Base-by-base conservation (phyloP, 2,113 vertebrate species). In the Desmodus rotundus region DNA sequence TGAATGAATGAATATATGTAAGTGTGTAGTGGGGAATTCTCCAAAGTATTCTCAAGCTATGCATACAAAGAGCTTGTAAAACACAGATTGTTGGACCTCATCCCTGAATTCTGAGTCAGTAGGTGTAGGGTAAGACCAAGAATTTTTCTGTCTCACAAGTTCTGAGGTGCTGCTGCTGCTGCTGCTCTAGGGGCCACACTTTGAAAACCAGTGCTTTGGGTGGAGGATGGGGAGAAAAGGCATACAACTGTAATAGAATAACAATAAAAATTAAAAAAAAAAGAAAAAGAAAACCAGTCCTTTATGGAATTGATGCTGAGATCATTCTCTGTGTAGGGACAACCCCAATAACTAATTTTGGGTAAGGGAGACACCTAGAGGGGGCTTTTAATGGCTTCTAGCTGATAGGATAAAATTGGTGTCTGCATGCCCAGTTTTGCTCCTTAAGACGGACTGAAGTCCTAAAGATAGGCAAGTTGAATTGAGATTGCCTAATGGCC, bases 311-410 rank as follows among this genome's bases (percentile, higher is more conserved):
- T 31, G 17, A 70, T 33, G 13, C 14, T 33, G 28, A 41, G 47
- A 56, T 9, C n/a, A 26, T 91, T 82, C 19, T 87, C 58, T 38
- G 19, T 52, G 47, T 65, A 70, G 56, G 89, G 95, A 83, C 91
- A 91, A 94, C 95, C 97, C 97, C 83, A 2, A 50, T 36, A 28
- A 76, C 89, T 94, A 96, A 94, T 97, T 98, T 89, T 96, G 89
- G 95, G 63, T 97, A 96, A 98, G 96, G 78, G 97, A 98, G 97
- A 98, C 97, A 96, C 94, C 97, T 97, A 98, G 86, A 98, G 97
- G 95, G 96, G 96, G 96, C 89, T 97, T 97, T 93, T 83, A 95
- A 96, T 70, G 91, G 92, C 91, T 91, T 95, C 47, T 58, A 22
- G 20, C 78, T 93, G 9, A 65, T 7, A 63, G 47, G 43, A 94